Base-by-base conservation (phyloP, 2,797 vertebrate genomes). In the Delichon dasypus region DNA sequence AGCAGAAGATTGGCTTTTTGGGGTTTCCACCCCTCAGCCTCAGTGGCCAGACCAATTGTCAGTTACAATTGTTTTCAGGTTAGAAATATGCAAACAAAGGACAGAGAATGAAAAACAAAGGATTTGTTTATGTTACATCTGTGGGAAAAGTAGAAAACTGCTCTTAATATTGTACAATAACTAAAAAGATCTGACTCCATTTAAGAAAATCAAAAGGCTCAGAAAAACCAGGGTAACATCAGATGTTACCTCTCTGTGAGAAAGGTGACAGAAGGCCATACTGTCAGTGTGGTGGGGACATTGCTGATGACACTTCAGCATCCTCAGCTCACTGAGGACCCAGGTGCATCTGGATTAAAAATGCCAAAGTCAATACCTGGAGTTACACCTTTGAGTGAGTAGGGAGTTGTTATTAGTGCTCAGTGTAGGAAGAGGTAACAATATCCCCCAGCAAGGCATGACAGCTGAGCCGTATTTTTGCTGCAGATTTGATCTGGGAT, bases 401-500 rank as follows among this genome's bases (percentile, higher is more conserved):
- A n/a, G 86, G 50, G 75, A n/a, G 51, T 27, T 73, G 6, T 42
- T 91, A 13, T 27, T 23, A 18, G 45, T 38, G 40, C 23, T 58
- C 8, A 16, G 7, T 2, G 16, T 21, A 18, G 87, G 50, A 61
- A 38, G 60, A 34, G 44, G 19, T 51, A 34, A 66, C 2, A 7
- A 13, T 13, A 29, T 77, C 21, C 80, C 61, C 30, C 32, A n/a
- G 65, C 57, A 65, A 62, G 54, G 77, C 70, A 30, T 9, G 21
- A 1, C 50, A 58, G 16, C 9, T 36, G 65, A 89, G 57, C 47
- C 0, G 3, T 67, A 3, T 76, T 89, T 85, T 45, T 8, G 4
- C 48, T 76, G 82, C 32, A 77, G 65, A 77, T 92, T 82, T 92
- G 77, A 85, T 88, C 45, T 17, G 93, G 82, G 94, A 74, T 83